phyloP scores from a whole-genome alignment of 2,113 vertebrate genomes.

The Eurystomus gularis region DNA sequence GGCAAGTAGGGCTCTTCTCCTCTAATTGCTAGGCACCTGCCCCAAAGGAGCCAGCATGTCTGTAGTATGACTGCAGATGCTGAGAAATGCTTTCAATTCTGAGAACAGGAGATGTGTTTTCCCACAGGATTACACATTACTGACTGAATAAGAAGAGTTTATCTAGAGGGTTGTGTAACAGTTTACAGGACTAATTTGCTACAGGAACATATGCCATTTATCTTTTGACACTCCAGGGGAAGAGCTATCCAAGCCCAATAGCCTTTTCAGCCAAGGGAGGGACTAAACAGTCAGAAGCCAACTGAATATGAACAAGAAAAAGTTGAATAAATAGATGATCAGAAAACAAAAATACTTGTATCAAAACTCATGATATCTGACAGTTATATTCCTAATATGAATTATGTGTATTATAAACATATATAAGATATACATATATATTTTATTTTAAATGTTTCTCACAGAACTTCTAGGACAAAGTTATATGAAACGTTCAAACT shows the following conservation, averaged over 20 bases:
- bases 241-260: not conserved
- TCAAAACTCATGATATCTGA: not conserved
- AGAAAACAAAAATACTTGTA: not conserved
- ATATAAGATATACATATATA: not conserved
- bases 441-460: not conserved
- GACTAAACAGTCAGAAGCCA: not conserved
- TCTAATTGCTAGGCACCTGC: not conserved
- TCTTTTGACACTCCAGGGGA: not conserved
- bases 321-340: not conserved
- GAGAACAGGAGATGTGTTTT: accelerated
- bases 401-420: not conserved
- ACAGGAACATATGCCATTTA: not conserved
- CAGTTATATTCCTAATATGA: not conserved
- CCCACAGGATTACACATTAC: not conserved
- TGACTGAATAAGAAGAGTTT: not conserved
- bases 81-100: not conserved
- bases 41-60: not conserved
- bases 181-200: not conserved
- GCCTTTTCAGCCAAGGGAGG: not conserved
- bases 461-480: not conserved
- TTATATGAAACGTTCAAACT: not conserved
- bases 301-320: not conserved
- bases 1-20: not conserved
- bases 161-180: not conserved
- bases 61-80: not conserved